A percentile compares a stretch with the other conserved stretches of the same genome.
Evolutionary conservation across 2,113 vertebrate species (phyloP).

Genomic region (Corynorhinus townsendii): DNA sequence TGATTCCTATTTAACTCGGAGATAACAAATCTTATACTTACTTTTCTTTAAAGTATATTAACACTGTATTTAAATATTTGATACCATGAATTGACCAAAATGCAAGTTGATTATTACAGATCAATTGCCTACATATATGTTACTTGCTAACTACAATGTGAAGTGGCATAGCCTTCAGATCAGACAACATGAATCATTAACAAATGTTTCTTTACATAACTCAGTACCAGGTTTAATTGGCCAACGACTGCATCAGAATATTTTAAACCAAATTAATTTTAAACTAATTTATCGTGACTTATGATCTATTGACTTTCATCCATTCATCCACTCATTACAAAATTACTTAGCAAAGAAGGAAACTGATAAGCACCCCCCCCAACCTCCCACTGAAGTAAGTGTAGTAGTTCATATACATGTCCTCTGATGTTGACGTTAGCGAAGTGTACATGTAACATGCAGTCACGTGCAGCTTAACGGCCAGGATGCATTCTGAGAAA

Average conservation of each 20-base stretch:
- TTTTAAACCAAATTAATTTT: not conserved
- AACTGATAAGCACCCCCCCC: not conserved
- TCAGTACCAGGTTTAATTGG: not conserved
- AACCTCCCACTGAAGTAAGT: not conserved
- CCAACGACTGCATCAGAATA: not conserved
- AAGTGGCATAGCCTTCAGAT: not conserved
- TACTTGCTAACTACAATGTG: not conserved
- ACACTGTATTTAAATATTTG: not conserved
- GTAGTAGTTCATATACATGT: not conserved
- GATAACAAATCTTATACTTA: not conserved
- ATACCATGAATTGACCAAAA: not conserved
- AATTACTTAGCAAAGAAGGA: not conserved
- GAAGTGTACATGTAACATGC: not conserved
- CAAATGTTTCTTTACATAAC: not conserved
- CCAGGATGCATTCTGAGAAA: not conserved
- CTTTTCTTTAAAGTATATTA: not conserved
- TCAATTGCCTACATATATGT: not conserved
- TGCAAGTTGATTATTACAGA: not conserved
- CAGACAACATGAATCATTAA: not conserved
- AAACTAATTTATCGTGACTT: not conserved
- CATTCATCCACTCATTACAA: not conserved
- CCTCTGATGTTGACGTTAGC: not conserved
- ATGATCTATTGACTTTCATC: not conserved
- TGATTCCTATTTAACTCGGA: not conserved
- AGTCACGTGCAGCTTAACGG: not conserved